Base-by-base conservation (phyloP, 2,888 invertebrate species). In the Mactromeris polynyma region DNA sequence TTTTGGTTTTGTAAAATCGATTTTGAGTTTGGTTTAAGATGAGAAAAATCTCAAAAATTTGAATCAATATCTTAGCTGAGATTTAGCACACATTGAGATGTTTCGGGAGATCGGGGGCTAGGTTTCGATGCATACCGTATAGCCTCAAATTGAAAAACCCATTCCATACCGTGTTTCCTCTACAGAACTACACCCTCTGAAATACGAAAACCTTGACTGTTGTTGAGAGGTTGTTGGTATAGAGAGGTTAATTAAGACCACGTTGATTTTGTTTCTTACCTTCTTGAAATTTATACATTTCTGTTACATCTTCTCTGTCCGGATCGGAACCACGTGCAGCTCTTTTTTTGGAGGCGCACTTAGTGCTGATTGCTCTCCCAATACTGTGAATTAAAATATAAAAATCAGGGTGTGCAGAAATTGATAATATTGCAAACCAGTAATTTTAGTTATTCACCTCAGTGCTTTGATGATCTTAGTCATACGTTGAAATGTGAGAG, bases 301-400 rank as follows among this genome's bases (percentile, higher is more conserved):
- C 42, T 14, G 87, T 87, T 3, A 87, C 38, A 77, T 87, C 87
- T 42, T 87, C 87, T 21, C 83, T 33, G 69, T 87, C 87, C 19
- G 82, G 78, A 33, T 87, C 87, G 40, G 17, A 19, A 38, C 85
- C 78, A 40, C n/a, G 17, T 17, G n/a, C 21, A 26, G 36, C n/a
- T 64, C n/a, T 51, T 38, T 58, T 33, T 38, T 38, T 46, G n/a
- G 9, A 0, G 11, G 42, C 78, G 26, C 85, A 31, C 40, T 85
- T 85, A 6, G 85, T 85, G 40, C 85, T 85, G n/a, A 85, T 38
- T 3, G 19, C 26, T 14, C 73, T 26, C 1, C 85, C 85, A 78
- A 85, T 36, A 42, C 85, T 85, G 46, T n/a, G 69, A 46, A 77
- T 26, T n/a, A 14, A 58, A 81, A 9, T n/a, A n/a, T n/a, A n/a